These are phyloP conservation scores for Colletes gigas DNA, from an alignment of 1,140 invertebrate species.

Conservation along the genomic window DNA sequence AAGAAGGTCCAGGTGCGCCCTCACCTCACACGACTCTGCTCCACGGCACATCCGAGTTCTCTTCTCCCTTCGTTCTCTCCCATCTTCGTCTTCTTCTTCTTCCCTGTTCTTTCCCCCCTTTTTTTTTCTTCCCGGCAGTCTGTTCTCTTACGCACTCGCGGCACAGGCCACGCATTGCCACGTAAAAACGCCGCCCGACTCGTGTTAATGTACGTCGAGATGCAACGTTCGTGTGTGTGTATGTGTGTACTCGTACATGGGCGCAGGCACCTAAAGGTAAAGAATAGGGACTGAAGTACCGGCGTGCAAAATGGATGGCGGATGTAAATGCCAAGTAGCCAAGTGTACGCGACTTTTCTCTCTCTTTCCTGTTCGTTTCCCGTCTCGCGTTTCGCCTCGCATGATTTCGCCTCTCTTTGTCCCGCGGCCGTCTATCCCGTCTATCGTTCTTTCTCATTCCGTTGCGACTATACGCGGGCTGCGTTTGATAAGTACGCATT, in stretches of 20 bases:
- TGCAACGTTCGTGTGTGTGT: not conserved
- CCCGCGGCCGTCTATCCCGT: conserved; percentile 1
- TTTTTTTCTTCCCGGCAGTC: not conserved
- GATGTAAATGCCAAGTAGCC: conserved; percentile 73
- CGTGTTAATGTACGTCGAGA: conserved; percentile 19
- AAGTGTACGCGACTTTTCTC: conserved; percentile 55
- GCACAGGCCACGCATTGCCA: conserved; percentile 14
- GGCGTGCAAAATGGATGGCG: conserved; percentile 70
- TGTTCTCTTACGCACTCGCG: conserved; percentile 22
- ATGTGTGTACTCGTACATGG: conserved; percentile 43
- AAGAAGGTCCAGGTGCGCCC: conserved; percentile 70
- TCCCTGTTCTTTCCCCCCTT: not conserved
- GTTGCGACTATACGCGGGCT: conserved; percentile 27
- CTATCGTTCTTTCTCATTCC: conserved; percentile 23
- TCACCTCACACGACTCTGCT: conserved; percentile 58
- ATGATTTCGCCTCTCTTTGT: conserved; percentile 2
- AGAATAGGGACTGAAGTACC: conserved; percentile 63
- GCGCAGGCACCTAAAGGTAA: conserved; percentile 62
- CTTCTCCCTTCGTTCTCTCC: conserved; percentile 32
- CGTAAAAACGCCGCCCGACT: conserved; percentile 32
- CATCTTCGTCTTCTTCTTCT: conserved; percentile 5
- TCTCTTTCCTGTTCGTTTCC: conserved; percentile 22
- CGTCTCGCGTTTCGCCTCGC: not conserved
- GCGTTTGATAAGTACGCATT: conserved; percentile 63
- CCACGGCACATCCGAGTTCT: conserved; percentile 58